A percentile compares a stretch with the other conserved stretches of the same genome.
These are phyloP conservation scores for Carassius carassius DNA, from an alignment of 2,113 vertebrate genomes.

Conservation along the genomic window DNA sequence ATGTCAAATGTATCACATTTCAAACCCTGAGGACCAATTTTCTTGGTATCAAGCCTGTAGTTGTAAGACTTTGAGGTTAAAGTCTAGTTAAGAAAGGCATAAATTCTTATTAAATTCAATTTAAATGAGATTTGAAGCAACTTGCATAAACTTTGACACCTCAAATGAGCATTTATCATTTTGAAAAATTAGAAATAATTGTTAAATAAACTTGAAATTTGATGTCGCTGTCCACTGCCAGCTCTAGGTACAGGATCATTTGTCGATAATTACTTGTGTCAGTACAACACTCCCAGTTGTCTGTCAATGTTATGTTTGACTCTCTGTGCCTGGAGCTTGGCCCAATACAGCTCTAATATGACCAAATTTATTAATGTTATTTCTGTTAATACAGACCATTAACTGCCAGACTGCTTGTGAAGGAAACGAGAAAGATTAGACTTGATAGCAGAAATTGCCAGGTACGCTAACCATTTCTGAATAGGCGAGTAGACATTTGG, in stretches of 20 bases:
- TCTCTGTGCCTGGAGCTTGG: slow-evolving; percentile 45
- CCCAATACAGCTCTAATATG: slow-evolving; percentile 62
- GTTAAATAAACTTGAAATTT: not conserved
- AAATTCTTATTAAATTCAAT: slow-evolving; percentile 4
- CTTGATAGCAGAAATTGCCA: slow-evolving; percentile 71
- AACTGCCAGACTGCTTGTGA: slow-evolving; percentile 56
- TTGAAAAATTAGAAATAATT: slow-evolving; percentile 32
- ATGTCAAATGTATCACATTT: slow-evolving; percentile 3
- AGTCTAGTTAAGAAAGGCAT: not conserved
- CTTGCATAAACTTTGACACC: slow-evolving; percentile 7
- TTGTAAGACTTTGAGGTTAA: not conserved
- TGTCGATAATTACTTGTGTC: slow-evolving; percentile 43
- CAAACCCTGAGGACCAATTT: not conserved
- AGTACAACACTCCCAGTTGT: slow-evolving; percentile 44
- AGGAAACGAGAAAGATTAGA: slow-evolving; percentile 70
- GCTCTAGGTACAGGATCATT: slow-evolving; percentile 10
- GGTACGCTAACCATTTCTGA: slow-evolving; percentile 72
- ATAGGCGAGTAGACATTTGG: slow-evolving; percentile 73
- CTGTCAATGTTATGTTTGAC: slow-evolving; percentile 51
- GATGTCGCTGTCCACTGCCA: not conserved
- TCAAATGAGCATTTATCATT: not conserved
- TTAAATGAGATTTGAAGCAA: not conserved
- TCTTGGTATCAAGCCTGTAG: not conserved
- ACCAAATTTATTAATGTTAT: slow-evolving; percentile 73
- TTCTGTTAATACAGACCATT: slow-evolving; percentile 67